phyloP scores from a whole-genome alignment of 2,888 invertebrate genomes.

The Himalopsyche tibetana region DNA sequence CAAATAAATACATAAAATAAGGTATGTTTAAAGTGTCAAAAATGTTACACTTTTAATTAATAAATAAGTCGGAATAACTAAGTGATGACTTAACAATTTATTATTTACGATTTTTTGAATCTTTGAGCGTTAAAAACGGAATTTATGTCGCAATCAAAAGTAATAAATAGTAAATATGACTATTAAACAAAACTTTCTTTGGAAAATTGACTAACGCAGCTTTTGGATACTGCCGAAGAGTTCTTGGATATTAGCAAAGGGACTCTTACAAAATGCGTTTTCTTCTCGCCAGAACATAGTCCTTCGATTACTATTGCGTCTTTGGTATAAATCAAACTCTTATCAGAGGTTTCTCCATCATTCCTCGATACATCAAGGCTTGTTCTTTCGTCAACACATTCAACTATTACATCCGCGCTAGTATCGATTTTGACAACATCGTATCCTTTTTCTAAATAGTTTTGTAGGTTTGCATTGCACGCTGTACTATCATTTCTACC shows the following conservation, averaged over 20 bases:
- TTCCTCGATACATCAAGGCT: neutral
- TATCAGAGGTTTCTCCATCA: constrained; percentile 41
- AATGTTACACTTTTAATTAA: too few species aligned
- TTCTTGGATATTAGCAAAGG: constrained; percentile 63
- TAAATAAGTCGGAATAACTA: too few species aligned
- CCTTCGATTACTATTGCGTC: constrained; percentile 64
- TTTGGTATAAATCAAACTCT: constrained; percentile 47
- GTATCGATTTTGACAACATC: constrained; percentile 50
- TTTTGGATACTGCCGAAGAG: constrained; percentile 54
- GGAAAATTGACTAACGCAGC: constrained; percentile 58
- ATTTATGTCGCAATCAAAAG: neutral
- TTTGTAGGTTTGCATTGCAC: constrained; percentile 57
- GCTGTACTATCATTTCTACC: constrained; percentile 48
- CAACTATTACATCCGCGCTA: neutral
- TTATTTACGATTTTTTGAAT: too few species aligned
- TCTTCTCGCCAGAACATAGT: constrained; percentile 58
- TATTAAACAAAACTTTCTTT: constrained; percentile 65
- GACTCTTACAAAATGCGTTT: constrained; percentile 60
- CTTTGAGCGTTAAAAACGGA: neutral
- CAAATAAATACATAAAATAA: too few species aligned
- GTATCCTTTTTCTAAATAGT: constrained; percentile 56
- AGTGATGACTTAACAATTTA: too few species aligned
- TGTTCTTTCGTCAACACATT: constrained; percentile 14
- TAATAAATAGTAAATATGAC: neutral
- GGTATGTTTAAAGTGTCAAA: too few species aligned